Percentiles rank a stretch among this genome's conserved stretches.
These are phyloP conservation scores for Andrena marginata DNA, from an alignment of 2,888 invertebrate species.

Conservation along the genomic window DNA sequence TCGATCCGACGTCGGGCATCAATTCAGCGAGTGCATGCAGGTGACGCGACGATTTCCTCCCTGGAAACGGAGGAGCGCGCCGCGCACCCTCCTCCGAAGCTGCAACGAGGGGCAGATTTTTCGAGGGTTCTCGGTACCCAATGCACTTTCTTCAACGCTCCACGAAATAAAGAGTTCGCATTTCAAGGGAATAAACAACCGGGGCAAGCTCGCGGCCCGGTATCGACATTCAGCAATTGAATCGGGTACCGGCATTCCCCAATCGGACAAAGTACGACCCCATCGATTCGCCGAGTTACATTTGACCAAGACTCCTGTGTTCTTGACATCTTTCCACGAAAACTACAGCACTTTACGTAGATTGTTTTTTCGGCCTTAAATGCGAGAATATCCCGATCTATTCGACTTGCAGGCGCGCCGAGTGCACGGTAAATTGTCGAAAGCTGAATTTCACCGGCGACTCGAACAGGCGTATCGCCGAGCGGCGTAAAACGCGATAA, in stretches of 20 bases:
- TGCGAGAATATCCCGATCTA: too few species aligned
- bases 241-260: conserved; percentile 4
- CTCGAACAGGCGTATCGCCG: not conserved
- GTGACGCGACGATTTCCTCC: conserved; percentile 58
- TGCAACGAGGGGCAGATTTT: conserved; percentile 18
- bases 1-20: conserved; percentile 67
- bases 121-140: not conserved
- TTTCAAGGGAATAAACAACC: not conserved
- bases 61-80: conserved; percentile 31
- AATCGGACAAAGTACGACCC: conserved; percentile 40
- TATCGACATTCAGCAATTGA: conserved; percentile 45
- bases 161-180: not conserved
- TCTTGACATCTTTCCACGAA: conserved; percentile 22
- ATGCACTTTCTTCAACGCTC: not conserved
- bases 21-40: conserved; percentile 61
- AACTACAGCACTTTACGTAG: not conserved
- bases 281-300: conserved; percentile 30
- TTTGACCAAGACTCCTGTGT: conserved; percentile 8
- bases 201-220: not conserved
- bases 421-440: conserved; percentile 1
- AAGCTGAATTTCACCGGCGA: conserved; percentile 1
- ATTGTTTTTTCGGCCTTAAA: not conserved
- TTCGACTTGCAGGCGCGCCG: too few species aligned
- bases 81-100: not conserved
- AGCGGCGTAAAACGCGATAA: conserved; percentile 14